Evolutionary conservation across 2,888 invertebrate species (phyloP), one percentile per base, ranked within the genome.

Genomic region (Dicroscelio sp.): DNA sequence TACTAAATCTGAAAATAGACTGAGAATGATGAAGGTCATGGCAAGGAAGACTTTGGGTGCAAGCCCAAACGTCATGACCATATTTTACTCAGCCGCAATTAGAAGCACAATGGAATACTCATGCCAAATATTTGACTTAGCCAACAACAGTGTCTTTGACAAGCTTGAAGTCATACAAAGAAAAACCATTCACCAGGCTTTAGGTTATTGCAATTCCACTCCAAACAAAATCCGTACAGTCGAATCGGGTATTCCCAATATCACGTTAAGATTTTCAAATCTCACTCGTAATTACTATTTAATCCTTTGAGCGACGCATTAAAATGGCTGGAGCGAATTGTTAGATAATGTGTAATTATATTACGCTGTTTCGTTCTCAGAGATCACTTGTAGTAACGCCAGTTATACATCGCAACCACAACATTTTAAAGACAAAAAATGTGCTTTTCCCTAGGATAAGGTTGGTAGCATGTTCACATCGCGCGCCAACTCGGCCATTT

Each of bases 11-110:
- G 43, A 25, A 25, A 8, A 31, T 6, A 82, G 80, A 55, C n/a
- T 83, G 5, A 82, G 69, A 5, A 55, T 82, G 4, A 82, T 82
- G 82, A 82, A 82, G 52, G 0, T 52, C 6, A 1, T 80, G 1
- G 3, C 52, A 6, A 67, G 35, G 25, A 80, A 80, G 27, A 55
- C 30, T 0, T 60, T 35, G 82, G 71, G 82, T 3, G 69, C 58
- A 1, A 14, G 71, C 17, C 82, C 82, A 25, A 38, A 71, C 2
- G 71, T 31, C 1, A 30, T 83, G 35, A 31, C 10, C 0, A 38
- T 6, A 2, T 83, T 83, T 23, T 83, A 83, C 25, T 63, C 1
- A 1, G 43, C 83, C 0, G 60, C 73, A 0, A 73, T 83, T 0
- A 23, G 83, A 31, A 48, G 31, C n/a, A 55, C 48, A 0, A 43